Evolutionary conservation across 2,797 vertebrate species (phyloP).

Genomic region (Lophius americanus): DNA sequence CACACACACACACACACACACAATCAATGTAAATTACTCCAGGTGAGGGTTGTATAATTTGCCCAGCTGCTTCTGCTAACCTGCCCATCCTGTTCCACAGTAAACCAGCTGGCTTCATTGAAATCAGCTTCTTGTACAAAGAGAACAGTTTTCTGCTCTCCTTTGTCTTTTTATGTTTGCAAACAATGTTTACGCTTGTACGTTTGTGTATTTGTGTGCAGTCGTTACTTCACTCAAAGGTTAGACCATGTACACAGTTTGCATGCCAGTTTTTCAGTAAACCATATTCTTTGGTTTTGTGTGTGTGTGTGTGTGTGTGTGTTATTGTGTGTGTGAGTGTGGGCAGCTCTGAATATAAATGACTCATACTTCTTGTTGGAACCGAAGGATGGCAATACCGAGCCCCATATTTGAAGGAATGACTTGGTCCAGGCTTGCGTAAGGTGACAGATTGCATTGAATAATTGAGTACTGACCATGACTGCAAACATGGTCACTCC

Average conservation of each 20-base stretch:
- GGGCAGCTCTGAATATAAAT: constrained; percentile 10
- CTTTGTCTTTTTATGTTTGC: constrained; percentile 19
- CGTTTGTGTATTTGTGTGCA: constrained; percentile 18
- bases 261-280: constrained; percentile 32
- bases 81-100: constrained; percentile 63
- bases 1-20: constrained; percentile 9
- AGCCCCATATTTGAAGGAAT: constrained; percentile 54
- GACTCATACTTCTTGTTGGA: constrained; percentile 26
- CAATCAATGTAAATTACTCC: constrained; percentile 66
- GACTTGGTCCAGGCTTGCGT: constrained; percentile 69
- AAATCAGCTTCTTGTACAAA: constrained; percentile 70
- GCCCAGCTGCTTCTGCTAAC: constrained; percentile 73
- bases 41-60: constrained; percentile 77
- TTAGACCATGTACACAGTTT: constrained; percentile 28
- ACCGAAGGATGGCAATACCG: constrained; percentile 77
- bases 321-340: not conserved
- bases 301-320: constrained; percentile 12
- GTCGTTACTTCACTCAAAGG: constrained; percentile 30
- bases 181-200: constrained; percentile 5
- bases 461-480: constrained; percentile 77
- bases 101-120: constrained; percentile 66
- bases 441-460: constrained; percentile 74
- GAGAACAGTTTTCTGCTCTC: constrained; percentile 43
- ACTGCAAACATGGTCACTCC: constrained; percentile 74
- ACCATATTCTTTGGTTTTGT: constrained; percentile 3